Evolutionary conservation across 2,113 vertebrate genomes (phyloP), one percentile per base, ranked within the genome.

Genomic region (Girardinichthys multiradiatus): DNA sequence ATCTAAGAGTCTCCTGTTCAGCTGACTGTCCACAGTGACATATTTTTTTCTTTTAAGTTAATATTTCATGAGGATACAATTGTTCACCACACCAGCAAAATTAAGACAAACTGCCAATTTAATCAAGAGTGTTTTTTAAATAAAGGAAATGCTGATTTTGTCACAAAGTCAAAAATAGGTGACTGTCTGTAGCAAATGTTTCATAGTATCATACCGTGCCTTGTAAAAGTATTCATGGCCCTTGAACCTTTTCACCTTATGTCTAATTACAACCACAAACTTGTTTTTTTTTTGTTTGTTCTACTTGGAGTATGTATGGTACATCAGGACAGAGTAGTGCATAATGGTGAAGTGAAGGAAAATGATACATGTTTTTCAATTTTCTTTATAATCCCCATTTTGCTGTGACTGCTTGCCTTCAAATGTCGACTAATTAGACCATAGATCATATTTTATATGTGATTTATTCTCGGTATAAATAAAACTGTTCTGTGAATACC

Each of bases 21-120:
- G 17, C 54, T 59, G 68, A 77, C 78, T 63, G 27, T 70, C 45
- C 74, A 65, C 64, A 58, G 45, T 21, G 54, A 11, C 57, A 42
- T n/a, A 29, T 26, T 62, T 51, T 51, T 59, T 27, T 65, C 26
- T 75, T n/a, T n/a, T n/a, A 31, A 29, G 10, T 58, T 64, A 71
- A 33, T 1, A 70, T 35, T 69, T 37, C 26, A 74, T 5, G 17
- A 33, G 45, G 57, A 64, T 30, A 24, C 42, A 57, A 29, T 29
- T 48, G 64, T 81, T 68, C 73, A 31, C 54, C 51, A 64, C 39
- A 29, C 54, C 77, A 59, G 73, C 51, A 73, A 70, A 81, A 61
- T 62, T n/a, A 57, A 62, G 71, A 81, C 62, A 63, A 62, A 87
- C 60, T 72, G 60, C 59, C 51, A 54, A 48, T 77, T 60, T 54